A percentile compares a stretch with the other conserved stretches of the same genome.
Conservation (phyloP, 2,797 vertebrate genomes). For the Ceryle rudis region DNA sequence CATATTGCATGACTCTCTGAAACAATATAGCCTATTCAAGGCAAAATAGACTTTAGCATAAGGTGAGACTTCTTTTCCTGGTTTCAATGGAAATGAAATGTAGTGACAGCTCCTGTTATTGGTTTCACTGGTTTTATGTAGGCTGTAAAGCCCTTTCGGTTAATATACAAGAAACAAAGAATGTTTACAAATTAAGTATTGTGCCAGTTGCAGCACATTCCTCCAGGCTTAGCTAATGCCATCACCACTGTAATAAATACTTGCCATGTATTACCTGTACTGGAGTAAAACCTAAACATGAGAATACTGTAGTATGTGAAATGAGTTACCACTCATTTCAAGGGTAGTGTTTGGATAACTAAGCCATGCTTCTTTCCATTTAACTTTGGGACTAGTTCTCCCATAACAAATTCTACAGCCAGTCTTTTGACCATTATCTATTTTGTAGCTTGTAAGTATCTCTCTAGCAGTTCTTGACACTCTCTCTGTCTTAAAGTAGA, state of each 20-base stretch:
- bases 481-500: neutral
- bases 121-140: constrained; percentile 32
- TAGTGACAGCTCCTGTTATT: constrained; percentile 19
- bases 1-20: constrained; percentile 1
- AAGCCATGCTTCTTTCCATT: neutral
- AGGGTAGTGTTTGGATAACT: neutral
- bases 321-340: neutral
- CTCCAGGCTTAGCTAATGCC: constrained; percentile 24
- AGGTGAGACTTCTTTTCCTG: constrained; percentile 35
- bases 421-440: neutral
- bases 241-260: neutral
- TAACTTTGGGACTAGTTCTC: neutral
- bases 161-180: constrained; percentile 54
- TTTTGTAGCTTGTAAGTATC: neutral
- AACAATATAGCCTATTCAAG: constrained; percentile 33
- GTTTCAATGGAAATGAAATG: constrained; percentile 3
- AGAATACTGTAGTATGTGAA: neutral
- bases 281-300: neutral
- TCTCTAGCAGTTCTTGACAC: neutral
- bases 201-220: constrained; percentile 23
- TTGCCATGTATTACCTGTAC: neutral
- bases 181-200: constrained; percentile 2
- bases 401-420: neutral
- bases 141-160: constrained; percentile 63
- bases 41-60: constrained; percentile 12